phyloP scores from a whole-genome alignment of 92 coral and sea anemone species.

The Actinernus sp. region DNA sequence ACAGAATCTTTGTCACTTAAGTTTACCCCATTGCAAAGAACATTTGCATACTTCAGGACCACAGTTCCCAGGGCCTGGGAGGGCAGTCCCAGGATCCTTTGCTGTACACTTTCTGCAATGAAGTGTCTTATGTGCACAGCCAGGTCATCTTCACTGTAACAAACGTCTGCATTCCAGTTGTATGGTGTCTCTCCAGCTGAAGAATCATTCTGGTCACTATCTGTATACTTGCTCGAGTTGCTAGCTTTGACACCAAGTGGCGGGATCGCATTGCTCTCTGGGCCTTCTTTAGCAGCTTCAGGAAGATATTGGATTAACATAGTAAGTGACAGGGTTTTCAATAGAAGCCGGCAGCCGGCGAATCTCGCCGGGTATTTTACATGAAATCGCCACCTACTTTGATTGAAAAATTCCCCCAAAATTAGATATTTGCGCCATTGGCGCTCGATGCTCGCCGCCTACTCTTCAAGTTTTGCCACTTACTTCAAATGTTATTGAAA shows the following conservation, averaged over 20 bases:
- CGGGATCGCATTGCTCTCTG: neutral
- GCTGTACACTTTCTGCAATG: conserved; percentile 94
- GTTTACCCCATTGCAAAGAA: conserved; percentile 61
- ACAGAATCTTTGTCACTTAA: conserved; percentile 29
- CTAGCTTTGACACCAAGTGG: too few relatives aligned
- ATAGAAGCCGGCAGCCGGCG: too few relatives aligned
- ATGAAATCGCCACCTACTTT: too few relatives aligned
- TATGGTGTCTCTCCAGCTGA: conserved; percentile 11
- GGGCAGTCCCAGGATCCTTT: conserved; percentile 92
- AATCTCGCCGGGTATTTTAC: too few relatives aligned
- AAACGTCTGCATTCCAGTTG: conserved; percentile 78
- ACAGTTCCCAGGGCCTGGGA: conserved; percentile 90
- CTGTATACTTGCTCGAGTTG: neutral
- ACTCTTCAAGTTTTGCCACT: too few relatives aligned
- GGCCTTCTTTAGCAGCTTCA: conserved; percentile 1
- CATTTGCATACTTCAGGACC: conserved; percentile 64
- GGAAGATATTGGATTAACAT: too few relatives aligned
- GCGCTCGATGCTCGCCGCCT: too few relatives aligned
- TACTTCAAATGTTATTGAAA: too few relatives aligned
- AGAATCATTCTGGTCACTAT: neutral
- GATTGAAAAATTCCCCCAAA: too few relatives aligned
- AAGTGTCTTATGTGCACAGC: conserved; percentile 83
- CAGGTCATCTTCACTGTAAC: conserved; percentile 91
- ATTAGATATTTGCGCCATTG: too few relatives aligned
- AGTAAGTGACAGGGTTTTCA: too few relatives aligned